A percentile compares a stretch with the other conserved stretches of the same genome.
phyloP scores from a whole-genome alignment of 2,888 invertebrate species.

The Alsophila aescularia region DNA sequence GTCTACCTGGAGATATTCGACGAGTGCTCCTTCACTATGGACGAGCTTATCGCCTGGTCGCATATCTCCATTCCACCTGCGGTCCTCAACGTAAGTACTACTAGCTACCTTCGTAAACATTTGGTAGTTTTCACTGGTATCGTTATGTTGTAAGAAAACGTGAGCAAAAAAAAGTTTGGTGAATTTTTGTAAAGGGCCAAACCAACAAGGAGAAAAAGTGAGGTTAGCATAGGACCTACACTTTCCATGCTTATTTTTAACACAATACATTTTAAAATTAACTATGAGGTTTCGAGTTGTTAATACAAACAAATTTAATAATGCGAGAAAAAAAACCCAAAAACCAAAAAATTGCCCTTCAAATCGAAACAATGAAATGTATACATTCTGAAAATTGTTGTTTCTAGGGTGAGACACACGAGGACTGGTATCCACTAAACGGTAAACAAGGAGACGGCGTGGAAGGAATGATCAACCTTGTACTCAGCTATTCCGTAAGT shows the following conservation, averaged over 20 bases:
- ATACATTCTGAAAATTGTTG: background rate
- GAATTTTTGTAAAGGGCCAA: too few relatives aligned
- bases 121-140: too few relatives aligned
- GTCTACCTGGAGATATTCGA: conserved; percentile 98
- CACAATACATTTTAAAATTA: background rate
- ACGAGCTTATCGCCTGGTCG: conserved; percentile 97
- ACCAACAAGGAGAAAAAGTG: too few relatives aligned
- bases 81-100: conserved; percentile 85
- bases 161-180: too few relatives aligned
- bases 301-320: too few relatives aligned
- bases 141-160: too few relatives aligned
- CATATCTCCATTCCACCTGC: conserved; percentile 94
- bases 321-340: too few relatives aligned
- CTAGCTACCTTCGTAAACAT: background rate
- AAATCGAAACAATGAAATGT: too few relatives aligned
- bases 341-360: too few relatives aligned
- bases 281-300: too few relatives aligned
- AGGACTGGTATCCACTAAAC: conserved; percentile 97
- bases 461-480: conserved; percentile 96
- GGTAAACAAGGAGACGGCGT: conserved; percentile 98
- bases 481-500: conserved; percentile 91
- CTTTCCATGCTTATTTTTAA: too few relatives aligned
- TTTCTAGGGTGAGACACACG: conserved; percentile 92
- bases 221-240: too few relatives aligned
- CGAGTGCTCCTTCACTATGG: conserved; percentile 98